A percentile compares a stretch with the other conserved stretches of the same genome.
These are phyloP conservation scores for Pollachius pollachius DNA, from an alignment of 2,113 vertebrate genomes.

Conservation along the genomic window DNA sequence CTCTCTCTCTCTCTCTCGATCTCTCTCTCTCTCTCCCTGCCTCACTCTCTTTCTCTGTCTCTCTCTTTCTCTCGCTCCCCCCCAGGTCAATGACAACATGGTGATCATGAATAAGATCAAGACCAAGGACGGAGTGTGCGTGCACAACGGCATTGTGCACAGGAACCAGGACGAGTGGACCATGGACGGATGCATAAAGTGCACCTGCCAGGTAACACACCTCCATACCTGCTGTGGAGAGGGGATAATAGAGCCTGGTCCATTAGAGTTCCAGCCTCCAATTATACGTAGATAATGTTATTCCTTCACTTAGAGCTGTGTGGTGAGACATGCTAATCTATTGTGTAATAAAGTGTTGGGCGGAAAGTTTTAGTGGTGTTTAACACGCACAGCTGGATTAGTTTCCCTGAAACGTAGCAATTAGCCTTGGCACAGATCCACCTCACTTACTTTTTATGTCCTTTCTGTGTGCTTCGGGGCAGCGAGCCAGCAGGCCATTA, in stretches of 20 bases:
- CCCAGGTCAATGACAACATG: constrained; percentile 79
- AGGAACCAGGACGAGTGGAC: constrained; percentile 90
- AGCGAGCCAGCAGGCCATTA: constrained; percentile 18
- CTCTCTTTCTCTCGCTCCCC: constrained; percentile 13
- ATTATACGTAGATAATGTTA: no score
- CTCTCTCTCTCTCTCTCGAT: constrained; percentile 8
- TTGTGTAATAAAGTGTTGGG: constrained; percentile 2
- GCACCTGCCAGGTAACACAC: constrained; percentile 89
- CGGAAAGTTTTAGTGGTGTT: constrained; percentile 16
- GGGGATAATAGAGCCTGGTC: no score
- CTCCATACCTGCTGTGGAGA: background rate
- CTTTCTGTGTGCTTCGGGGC: background rate
- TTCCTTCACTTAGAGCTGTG: background rate
- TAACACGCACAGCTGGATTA: constrained; percentile 33
- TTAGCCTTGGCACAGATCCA: constrained; percentile 40
- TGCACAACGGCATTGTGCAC: constrained; percentile 86
- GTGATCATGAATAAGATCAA: constrained; percentile 70
- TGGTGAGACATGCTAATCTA: constrained; percentile 39
- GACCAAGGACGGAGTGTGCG: constrained; percentile 75
- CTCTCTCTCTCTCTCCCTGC: constrained; percentile 8
- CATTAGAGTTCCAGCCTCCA: no score
- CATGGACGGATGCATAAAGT: constrained; percentile 93
- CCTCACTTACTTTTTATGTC: background rate
- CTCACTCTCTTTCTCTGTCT: constrained; percentile 11
- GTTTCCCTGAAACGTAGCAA: constrained; percentile 37